phyloP scores from a whole-genome alignment of 2,888 invertebrate genomes.

The Rhopalosiphum nymphaeae region DNA sequence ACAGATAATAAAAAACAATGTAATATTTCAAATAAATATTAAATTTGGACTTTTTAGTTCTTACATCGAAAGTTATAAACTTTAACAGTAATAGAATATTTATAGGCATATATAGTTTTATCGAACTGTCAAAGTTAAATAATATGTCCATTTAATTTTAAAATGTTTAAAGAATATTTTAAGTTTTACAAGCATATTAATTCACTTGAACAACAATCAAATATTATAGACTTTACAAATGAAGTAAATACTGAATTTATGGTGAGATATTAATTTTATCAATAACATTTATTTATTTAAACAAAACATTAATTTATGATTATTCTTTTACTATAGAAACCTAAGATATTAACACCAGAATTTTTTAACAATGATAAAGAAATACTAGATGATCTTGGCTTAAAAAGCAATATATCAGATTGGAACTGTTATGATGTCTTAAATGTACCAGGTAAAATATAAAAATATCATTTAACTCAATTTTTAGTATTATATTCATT shows the following conservation, averaged over 20 bases:
- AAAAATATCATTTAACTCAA: background rate
- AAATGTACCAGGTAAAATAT: slow-evolving; percentile 48
- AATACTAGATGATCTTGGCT: slow-evolving; percentile 41
- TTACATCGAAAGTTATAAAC: too few species aligned
- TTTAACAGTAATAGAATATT: background rate
- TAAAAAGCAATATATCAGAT: slow-evolving; percentile 47
- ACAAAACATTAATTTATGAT: background rate
- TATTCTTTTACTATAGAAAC: slow-evolving; percentile 27
- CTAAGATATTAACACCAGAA: background rate
- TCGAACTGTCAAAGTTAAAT: background rate
- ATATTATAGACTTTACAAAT: slow-evolving; percentile 40
- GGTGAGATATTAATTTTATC: slow-evolving; percentile 20
- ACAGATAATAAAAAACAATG: too few species aligned
- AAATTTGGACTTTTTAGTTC: too few species aligned
- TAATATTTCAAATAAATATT: too few species aligned
- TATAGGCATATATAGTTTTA: background rate
- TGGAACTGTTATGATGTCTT: slow-evolving; percentile 53
- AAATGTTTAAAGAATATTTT: slow-evolving; percentile 80
- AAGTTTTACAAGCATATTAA: slow-evolving; percentile 78
- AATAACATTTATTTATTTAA: background rate
- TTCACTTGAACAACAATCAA: background rate
- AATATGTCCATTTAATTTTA: background rate
- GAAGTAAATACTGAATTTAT: background rate
- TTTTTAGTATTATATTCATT: background rate
- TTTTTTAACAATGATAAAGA: slow-evolving; percentile 17